A percentile compares a stretch with the other conserved stretches of the same genome.
Evolutionary conservation across 2,797 vertebrate genomes (phyloP).

Genomic region (Hoplostethus atlanticus): DNA sequence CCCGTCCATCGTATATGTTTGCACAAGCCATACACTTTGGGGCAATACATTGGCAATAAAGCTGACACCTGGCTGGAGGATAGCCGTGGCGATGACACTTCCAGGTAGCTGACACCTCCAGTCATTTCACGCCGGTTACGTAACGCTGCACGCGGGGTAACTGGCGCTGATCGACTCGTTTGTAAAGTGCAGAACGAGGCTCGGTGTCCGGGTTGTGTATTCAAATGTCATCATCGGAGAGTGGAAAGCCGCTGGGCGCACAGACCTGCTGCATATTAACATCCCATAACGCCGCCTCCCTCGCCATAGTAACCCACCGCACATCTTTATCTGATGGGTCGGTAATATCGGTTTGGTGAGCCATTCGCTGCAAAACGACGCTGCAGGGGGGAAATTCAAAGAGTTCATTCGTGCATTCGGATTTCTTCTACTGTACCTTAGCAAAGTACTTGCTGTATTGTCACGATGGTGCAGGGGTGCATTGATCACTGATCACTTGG

Average conservation of each 20-base stretch:
- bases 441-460: too few relatives aligned
- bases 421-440: neutral
- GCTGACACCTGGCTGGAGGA: slow-evolving; percentile 5
- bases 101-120: too few relatives aligned
- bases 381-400: neutral
- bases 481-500: too few relatives aligned
- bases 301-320: slow-evolving; percentile 61
- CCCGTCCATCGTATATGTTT: slow-evolving; percentile 64
- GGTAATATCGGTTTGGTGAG: slow-evolving; percentile 20
- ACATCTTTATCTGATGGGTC: slow-evolving; percentile 52
- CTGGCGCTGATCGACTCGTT: too few relatives aligned
- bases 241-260: slow-evolving; percentile 66
- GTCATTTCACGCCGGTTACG: too few relatives aligned
- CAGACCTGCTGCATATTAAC: slow-evolving; percentile 66
- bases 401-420: neutral
- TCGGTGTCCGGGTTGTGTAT: slow-evolving; percentile 71
- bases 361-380: neutral
- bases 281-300: slow-evolving; percentile 41
- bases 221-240: slow-evolving; percentile 78
- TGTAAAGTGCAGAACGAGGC: slow-evolving; percentile 17
- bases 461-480: too few relatives aligned
- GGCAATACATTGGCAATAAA: slow-evolving; percentile 60
- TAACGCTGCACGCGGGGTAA: too few relatives aligned
- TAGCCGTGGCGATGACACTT: neutral
- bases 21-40: slow-evolving; percentile 54